Base-by-base conservation (phyloP, 2,888 invertebrate species). In the Trissoscelio sp. region DNA sequence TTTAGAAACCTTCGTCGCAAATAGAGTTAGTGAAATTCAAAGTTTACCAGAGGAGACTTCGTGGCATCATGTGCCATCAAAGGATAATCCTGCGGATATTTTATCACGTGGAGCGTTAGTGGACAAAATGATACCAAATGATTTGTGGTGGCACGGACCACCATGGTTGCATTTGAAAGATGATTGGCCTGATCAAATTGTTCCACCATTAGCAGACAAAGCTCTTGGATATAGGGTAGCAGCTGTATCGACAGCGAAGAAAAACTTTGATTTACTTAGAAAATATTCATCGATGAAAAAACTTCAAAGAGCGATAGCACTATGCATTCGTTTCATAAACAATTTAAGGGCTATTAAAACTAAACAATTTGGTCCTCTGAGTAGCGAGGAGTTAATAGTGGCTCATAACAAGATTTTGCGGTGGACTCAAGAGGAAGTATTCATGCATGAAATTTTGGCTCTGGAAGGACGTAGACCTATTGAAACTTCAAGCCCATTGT, bases 1-100 rank as follows among this genome's bases (percentile, higher is more conserved):
- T 1, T 31, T 31, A 14, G 7, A 58, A 12, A 42, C n/a, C 11
- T 58, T 42, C 14, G 53, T 53, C 9, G 42, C 24, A 39, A 58
- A 58, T 6, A 24, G 60, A 16, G 44, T 60, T 11, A 60, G 28
- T 9, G 44, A 60, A 28, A 44, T 44, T 9, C 60, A 60, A 28
- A 28, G 24, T 16, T 44, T 28, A n/a, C 37, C 60, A 24, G 6
- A 44, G 16, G 53, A 22, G 1, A 16, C 9, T 31, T 6, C 53
- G 0, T 53, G 53, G 53, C 53, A 14, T 0, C 31, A 53, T 31
- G 53, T 53, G 0, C 53, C 53, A 16, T 53, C 53, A 16, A 53
- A 31, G n/a, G n/a, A 53, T 9, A 53, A 53, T 16, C 53, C 53
- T 1, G 53, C 53, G 5, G 53, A 53, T 5, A 12, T 53, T 31